A percentile compares a stretch with the other conserved stretches of the same genome.
These are phyloP conservation scores for Deroplatys truncata DNA, from an alignment of 2,888 invertebrate species.

Conservation along the genomic window DNA sequence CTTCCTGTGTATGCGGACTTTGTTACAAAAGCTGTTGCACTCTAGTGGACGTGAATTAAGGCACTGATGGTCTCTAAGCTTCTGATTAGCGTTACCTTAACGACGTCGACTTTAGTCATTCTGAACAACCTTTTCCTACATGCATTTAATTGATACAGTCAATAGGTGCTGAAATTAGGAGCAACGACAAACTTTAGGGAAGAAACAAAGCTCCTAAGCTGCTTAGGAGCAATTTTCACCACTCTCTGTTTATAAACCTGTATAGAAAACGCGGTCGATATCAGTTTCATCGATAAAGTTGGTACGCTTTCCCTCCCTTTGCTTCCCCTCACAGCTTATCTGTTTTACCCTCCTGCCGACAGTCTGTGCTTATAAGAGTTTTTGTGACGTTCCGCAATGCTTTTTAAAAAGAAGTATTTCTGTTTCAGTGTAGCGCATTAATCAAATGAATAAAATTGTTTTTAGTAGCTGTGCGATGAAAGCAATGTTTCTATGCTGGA, in stretches of 20 bases:
- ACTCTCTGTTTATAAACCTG: neutral
- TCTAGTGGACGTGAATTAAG: too few relatives aligned
- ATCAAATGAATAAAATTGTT: neutral
- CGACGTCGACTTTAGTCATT: too few relatives aligned
- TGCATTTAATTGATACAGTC: too few relatives aligned
- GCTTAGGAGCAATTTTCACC: neutral
- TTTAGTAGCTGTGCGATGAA: neutral
- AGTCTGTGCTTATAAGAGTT: neutral
- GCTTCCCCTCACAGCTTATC: neutral
- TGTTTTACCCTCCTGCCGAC: neutral
- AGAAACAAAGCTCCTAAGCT: too few relatives aligned
- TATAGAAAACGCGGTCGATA: neutral
- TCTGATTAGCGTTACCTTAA: too few relatives aligned
- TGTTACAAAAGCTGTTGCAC: too few relatives aligned
- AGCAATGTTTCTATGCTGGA: too few relatives aligned
- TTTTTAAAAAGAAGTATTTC: neutral
- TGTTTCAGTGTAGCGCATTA: neutral
- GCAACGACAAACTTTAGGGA: too few relatives aligned
- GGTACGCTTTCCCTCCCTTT: neutral
- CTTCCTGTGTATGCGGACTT: too few relatives aligned
- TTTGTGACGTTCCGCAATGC: neutral
- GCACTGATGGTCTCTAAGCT: too few relatives aligned
- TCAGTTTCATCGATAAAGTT: neutral
- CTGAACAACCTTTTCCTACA: too few relatives aligned
- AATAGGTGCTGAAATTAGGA: too few relatives aligned